Evolutionary conservation across 2,888 invertebrate species (phyloP).

Genomic region (Pristionchus japonicus): DNA sequence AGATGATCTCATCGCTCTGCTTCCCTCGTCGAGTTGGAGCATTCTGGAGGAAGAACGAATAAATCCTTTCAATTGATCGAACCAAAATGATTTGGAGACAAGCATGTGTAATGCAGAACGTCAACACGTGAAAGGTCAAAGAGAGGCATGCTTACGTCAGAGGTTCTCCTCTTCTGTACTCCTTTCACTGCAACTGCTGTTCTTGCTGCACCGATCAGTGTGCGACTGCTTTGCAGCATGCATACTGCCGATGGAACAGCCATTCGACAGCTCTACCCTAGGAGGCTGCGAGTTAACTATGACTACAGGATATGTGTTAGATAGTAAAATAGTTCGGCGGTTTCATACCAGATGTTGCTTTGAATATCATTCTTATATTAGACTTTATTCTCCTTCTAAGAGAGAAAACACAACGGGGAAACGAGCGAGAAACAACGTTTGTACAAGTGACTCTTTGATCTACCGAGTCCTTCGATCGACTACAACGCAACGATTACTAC

Average conservation of each 20-base stretch:
- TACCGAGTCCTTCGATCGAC: background rate
- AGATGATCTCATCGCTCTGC: background rate
- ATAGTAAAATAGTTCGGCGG: background rate
- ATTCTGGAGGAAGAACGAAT: background rate
- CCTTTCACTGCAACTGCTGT: background rate
- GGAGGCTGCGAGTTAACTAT: background rate
- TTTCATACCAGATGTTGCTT: background rate
- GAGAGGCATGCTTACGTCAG: background rate
- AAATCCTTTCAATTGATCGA: background rate
- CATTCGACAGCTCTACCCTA: background rate
- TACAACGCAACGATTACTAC: constrained; percentile 2
- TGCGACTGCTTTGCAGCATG: background rate
- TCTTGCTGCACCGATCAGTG: background rate
- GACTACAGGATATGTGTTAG: background rate
- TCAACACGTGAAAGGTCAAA: background rate
- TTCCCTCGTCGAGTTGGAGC: background rate
- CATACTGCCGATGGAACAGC: background rate
- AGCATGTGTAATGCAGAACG: background rate
- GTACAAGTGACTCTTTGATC: constrained; percentile 20
- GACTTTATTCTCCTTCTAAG: background rate
- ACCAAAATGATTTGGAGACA: background rate
- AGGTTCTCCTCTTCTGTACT: background rate
- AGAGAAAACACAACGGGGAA: constrained; percentile 8
- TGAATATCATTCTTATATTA: background rate
- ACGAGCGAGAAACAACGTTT: constrained; percentile 27